Conservation (phyloP, 2,113 vertebrate species). For the Climacteris rufus region DNA sequence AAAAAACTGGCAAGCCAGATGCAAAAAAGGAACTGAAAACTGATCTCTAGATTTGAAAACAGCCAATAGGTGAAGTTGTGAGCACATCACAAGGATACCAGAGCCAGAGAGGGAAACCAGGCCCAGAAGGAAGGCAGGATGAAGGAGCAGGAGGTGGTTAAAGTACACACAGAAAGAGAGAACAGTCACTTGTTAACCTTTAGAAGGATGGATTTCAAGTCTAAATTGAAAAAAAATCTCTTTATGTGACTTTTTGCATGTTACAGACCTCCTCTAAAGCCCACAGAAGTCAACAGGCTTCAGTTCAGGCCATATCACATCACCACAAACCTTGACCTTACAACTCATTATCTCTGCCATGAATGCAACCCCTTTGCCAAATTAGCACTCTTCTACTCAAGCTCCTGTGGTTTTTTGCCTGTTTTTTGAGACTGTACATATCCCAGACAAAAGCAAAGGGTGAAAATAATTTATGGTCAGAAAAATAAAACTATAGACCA, state of each 20-base stretch:
- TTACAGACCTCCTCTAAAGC: neutral
- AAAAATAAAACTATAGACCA: neutral
- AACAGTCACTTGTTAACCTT: neutral
- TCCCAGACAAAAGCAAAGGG: neutral
- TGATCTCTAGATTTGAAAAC: neutral
- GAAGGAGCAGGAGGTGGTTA: neutral
- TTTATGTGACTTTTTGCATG: neutral
- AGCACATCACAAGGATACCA: neutral
- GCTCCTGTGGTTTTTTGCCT: neutral
- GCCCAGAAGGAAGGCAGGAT: neutral
- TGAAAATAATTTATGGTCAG: neutral
- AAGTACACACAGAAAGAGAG: neutral
- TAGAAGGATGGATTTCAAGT: neutral
- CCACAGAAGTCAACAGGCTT: neutral
- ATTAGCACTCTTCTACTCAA: neutral
- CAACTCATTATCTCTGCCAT: neutral
- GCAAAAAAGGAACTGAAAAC: neutral
- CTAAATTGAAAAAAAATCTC: neutral
- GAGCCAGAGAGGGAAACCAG: neutral
- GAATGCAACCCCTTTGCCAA: neutral
- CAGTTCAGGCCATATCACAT: neutral
- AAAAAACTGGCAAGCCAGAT: neutral
- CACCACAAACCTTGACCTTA: neutral
- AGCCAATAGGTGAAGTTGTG: neutral
- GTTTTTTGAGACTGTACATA: neutral